phyloP scores from a whole-genome alignment of 1,140 invertebrate genomes.

The Drosophila chauvacae region DNA sequence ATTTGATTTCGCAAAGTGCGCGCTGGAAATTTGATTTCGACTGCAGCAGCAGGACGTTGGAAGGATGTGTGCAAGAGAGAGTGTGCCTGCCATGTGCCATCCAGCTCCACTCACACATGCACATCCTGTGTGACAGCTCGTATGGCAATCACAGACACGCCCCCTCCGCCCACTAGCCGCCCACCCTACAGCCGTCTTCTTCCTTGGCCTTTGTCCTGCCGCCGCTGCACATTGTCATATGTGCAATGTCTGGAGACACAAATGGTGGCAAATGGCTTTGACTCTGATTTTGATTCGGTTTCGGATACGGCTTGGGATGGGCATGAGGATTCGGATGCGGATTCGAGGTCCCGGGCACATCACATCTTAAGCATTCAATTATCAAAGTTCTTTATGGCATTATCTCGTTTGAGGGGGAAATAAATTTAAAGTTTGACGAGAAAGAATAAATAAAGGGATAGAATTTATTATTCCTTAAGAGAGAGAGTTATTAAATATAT shows the following conservation, averaged over 20 bases:
- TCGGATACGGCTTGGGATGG: conserved; percentile 1
- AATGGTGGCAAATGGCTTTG: conserved; percentile 51
- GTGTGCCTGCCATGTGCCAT: conserved; percentile 32
- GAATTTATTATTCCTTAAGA: not conserved
- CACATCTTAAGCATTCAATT: conserved; percentile 45
- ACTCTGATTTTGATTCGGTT: conserved; percentile 48
- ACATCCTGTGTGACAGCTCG: conserved; percentile 56
- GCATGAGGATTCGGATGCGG: conserved; percentile 4
- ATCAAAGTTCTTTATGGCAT: conserved; percentile 25
- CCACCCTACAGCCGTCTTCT: not conserved
- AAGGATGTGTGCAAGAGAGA: conserved; percentile 5
- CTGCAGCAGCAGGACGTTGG: conserved; percentile 28
- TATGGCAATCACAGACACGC: conserved; percentile 51
- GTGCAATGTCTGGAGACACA: conserved; percentile 52
- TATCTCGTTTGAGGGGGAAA: not conserved
- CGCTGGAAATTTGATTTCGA: conserved; percentile 75
- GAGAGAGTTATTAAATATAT: not conserved
- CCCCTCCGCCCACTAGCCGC: conserved; percentile 10
- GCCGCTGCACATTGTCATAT: conserved; percentile 48
- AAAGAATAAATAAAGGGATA: not conserved
- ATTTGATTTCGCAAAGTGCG: conserved; percentile 79
- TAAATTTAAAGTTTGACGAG: not conserved
- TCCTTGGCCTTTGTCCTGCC: conserved; percentile 44
- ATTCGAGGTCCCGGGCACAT: conserved; percentile 37
- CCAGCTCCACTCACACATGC: conserved; percentile 9